Evolutionary conservation across 2,113 vertebrate species (phyloP).

Genomic region (Anhinga anhinga): DNA sequence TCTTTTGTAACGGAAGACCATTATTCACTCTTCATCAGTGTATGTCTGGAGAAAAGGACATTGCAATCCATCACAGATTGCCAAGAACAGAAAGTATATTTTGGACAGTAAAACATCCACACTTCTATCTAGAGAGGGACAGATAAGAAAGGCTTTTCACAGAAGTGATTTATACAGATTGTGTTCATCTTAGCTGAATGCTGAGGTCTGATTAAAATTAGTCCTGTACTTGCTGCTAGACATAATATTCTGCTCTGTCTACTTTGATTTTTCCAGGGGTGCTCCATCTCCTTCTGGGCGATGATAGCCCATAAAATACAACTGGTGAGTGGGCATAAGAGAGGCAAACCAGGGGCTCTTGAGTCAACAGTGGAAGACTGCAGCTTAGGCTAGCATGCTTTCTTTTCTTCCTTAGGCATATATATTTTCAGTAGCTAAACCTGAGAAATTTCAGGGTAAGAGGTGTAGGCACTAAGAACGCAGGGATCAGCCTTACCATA

Average conservation of each 20-base stretch:
- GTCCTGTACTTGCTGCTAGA: background rate
- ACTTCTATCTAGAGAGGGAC: background rate
- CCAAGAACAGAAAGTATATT: background rate
- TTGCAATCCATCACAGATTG: background rate
- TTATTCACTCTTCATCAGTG: background rate
- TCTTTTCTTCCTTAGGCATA: background rate
- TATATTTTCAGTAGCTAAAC: background rate
- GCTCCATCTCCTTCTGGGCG: background rate
- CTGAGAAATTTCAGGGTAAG: background rate
- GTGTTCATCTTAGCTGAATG: background rate
- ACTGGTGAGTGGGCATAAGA: background rate
- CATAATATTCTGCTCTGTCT: background rate
- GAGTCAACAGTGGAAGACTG: background rate
- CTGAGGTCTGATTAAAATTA: background rate
- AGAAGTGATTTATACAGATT: background rate
- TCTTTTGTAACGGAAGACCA: background rate
- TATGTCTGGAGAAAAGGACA: background rate
- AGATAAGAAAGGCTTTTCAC: background rate
- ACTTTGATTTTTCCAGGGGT: background rate
- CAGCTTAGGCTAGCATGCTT: background rate
- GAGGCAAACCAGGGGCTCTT: background rate
- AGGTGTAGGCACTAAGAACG: background rate
- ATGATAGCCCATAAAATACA: background rate
- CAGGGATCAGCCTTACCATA: background rate
- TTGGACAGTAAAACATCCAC: background rate